These are phyloP conservation scores for Lithobates sylvaticus DNA, from an alignment of 2,797 vertebrate species.

Conservation along the genomic window DNA sequence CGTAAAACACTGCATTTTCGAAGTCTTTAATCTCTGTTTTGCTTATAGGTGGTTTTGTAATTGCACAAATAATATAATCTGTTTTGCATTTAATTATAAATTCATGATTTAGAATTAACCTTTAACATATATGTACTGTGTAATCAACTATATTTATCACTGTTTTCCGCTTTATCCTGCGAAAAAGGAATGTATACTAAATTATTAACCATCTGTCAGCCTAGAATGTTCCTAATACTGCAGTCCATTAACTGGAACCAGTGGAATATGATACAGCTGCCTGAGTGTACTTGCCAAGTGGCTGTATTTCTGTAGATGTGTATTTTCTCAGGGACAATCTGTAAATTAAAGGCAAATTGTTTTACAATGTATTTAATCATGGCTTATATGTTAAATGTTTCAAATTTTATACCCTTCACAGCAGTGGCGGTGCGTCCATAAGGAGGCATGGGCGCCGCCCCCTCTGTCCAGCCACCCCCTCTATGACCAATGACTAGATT, in stretches of 20 bases:
- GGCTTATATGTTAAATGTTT: too few species aligned
- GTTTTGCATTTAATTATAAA: conserved; percentile 52
- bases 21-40: conserved; percentile 7
- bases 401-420: too few species aligned
- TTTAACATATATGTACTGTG: conserved; percentile 46
- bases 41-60: conserved; percentile 7
- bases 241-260: conserved; percentile 30
- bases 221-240: conserved; percentile 36
- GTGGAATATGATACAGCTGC: conserved; percentile 45
- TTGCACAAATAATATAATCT: conserved; percentile 25
- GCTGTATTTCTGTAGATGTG: conserved; percentile 26
- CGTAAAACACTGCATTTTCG: neutral
- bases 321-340: neutral
- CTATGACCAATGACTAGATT: too few species aligned
- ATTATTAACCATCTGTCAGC: conserved; percentile 54
- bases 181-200: conserved; percentile 47
- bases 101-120: conserved; percentile 48
- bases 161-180: conserved; percentile 36
- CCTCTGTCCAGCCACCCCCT: too few species aligned
- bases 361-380: neutral
- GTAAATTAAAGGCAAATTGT: conserved; percentile 1
- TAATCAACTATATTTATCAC: conserved; percentile 50
- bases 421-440: too few species aligned
- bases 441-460: too few species aligned
- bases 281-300: conserved; percentile 33